Evolutionary conservation across 2,888 invertebrate genomes (phyloP), one percentile per base, ranked within the genome.

Genomic region (Yponomeuta malinellus): DNA sequence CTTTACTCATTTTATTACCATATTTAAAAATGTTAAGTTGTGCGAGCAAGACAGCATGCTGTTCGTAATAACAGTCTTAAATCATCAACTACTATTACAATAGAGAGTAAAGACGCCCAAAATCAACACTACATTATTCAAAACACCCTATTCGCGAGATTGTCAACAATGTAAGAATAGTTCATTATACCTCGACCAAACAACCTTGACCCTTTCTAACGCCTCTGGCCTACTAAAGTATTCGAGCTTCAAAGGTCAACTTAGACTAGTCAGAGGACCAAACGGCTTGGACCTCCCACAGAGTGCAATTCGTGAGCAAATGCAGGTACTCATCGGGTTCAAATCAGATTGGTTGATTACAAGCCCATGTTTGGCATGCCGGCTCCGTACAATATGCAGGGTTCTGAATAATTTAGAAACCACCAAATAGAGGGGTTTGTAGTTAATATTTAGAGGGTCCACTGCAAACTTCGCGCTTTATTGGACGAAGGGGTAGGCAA

Each of bases 401-500:
- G 75, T 77, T 78, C 76, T 86, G 87, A 87, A 89, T 90, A 86
- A 89, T 89, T 88, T 84, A 87, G 83, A 78, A 74, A 78, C 81
- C 82, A 82, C 87, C 88, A 89, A 89, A 89, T 84, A 85, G 79
- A 85, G 81, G 85, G 85, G 80, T 80, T 78, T 79, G 79, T 82
- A 81, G 79, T 89, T 89, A 89, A 89, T 89, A 88, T 89, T 88
- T 85, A 85, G 79, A 81, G 80, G 84, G 81, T 81, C 43, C 52
- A 79, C 83, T 82, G 84, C 87, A 87, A 87, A 88, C 88, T 88
- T 86, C 84, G 86, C 31, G 12, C 15, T 5, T 59, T 59, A 15
- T 43, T 43, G 43, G 43, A 6, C 59, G 63, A 78, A 81, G 84
- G 84, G 83, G 75, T 76, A 43, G 43, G 74, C 78, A 67, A 67